Evolutionary conservation across 2,888 invertebrate genomes (phyloP), one percentile per base, ranked within the genome.

Genomic region (Clivina fossor): DNA sequence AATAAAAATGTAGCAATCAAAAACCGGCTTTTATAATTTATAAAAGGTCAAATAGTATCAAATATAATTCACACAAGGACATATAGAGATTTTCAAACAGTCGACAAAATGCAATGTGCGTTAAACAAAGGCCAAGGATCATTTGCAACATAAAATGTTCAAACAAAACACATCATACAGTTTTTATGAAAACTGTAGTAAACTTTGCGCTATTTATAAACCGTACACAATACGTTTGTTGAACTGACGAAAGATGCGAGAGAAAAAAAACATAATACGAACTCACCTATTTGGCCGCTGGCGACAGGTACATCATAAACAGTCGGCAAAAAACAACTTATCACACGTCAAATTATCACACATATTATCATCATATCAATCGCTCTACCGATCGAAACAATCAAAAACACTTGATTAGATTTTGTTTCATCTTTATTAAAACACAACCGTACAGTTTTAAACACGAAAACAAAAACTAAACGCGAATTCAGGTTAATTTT

Each of bases 11-110:
- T 2, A 35, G n/a, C 5, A 33, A 11, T 13, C 5, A 11, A 13
- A 24, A 47, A 33, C 33, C 47, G 33, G 47, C 26, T 22, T 26
- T 18, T 11, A 20, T 37, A 26, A 19, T 13, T 15, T 22, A 16
- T 1, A 18, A 49, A 49, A 49, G 49, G 49, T 49, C 49, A 49
- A 15, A 28, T 24, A 18, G 7, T 49, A 40, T 49, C 49, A 49
- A 49, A 49, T 49, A 28, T 28, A 13, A 18, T 38, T 38, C 38
- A 49, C 9, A 49, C 49, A 49, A 49, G 49, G 49, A 28, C 38
- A 28, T 19, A 35, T 13, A n/a, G n/a, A 15, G 2, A 15, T 15
- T n/a, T n/a, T 35, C n/a, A 35, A 35, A 35, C 15, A 35, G 16
- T 16, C n/a, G 19, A 49, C 40, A 38, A 49, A 40, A 35, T 40